These are phyloP conservation scores for Dryocosmus kuriphilus DNA, from an alignment of 2,888 invertebrate species.

Conservation along the genomic window DNA sequence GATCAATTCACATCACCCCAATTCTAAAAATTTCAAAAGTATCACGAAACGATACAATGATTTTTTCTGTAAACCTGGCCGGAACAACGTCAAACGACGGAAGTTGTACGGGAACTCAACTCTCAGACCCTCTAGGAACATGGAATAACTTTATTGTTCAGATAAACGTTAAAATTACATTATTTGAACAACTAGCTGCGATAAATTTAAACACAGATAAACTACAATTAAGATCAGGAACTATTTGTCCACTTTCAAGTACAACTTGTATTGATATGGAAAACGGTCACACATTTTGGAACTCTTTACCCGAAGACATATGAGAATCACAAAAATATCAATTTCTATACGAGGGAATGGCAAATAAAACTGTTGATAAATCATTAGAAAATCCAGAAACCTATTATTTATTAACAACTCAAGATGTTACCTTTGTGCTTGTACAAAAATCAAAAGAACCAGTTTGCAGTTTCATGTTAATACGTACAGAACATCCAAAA, in stretches of 20 bases:
- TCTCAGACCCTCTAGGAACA: constrained; percentile 44
- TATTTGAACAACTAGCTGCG: constrained; percentile 19
- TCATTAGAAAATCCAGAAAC: no score
- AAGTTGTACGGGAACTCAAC: constrained; percentile 40
- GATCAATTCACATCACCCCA: no score
- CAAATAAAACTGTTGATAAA: constrained; percentile 36
- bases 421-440: constrained; percentile 53
- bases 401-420: constrained; percentile 43
- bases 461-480: constrained; percentile 39
- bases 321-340: constrained; percentile 50
- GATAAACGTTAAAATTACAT: constrained; percentile 23
- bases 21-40: no score
- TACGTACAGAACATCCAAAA: constrained; percentile 51
- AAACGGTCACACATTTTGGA: constrained; percentile 48
- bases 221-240: constrained; percentile 44
- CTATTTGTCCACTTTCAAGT: constrained; percentile 20
- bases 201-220: constrained; percentile 39
- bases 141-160: constrained; percentile 54
- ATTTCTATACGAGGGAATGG: constrained; percentile 53
- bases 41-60: background rate
- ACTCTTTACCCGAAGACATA: background rate
- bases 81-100: constrained; percentile 27
- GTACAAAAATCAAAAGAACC: constrained; percentile 14
- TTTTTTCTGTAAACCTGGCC: constrained; percentile 14
- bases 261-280: constrained; percentile 46